Evolutionary conservation across 1,140 invertebrate genomes (phyloP).

Genomic region (Drosophila setifemur): DNA sequence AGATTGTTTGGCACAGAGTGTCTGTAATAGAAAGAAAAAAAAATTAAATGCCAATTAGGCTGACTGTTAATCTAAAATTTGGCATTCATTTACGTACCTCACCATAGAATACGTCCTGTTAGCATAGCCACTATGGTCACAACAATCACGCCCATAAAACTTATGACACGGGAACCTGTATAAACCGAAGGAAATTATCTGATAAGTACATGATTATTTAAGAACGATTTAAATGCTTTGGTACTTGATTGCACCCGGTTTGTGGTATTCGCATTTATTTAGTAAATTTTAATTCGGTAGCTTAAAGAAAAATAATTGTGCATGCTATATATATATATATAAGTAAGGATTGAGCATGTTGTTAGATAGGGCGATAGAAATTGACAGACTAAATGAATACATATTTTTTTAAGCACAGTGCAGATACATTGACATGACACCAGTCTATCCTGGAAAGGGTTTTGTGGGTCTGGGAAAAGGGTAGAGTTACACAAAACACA

Average conservation of each 20-base stretch:
- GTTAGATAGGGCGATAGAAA: background rate
- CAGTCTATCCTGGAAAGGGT: background rate
- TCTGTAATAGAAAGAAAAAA: conserved; percentile 34
- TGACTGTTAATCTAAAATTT: background rate
- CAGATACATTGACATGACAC: background rate
- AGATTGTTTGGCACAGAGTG: conserved; percentile 32
- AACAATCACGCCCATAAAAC: conserved; percentile 47
- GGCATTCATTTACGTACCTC: conserved; percentile 45
- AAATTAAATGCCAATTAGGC: conserved; percentile 18
- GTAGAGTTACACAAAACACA: conserved; percentile 18
- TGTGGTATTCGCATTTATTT: too few relatives aligned
- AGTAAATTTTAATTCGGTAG: background rate
- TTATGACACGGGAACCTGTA: conserved; percentile 29
- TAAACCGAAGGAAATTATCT: background rate
- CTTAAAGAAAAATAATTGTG: background rate
- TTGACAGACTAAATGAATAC: too few relatives aligned
- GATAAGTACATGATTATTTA: background rate
- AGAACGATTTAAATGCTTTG: too few relatives aligned
- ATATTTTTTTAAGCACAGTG: too few relatives aligned
- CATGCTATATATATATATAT: conserved; percentile 3
- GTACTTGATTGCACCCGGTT: too few relatives aligned
- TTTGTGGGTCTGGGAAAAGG: conserved; percentile 11
- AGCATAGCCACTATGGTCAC: conserved; percentile 50
- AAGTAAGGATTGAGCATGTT: background rate
- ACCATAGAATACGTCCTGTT: conserved; percentile 60